Evolutionary conservation across 2,888 invertebrate genomes (phyloP).

Genomic region (Thyatira batis): DNA sequence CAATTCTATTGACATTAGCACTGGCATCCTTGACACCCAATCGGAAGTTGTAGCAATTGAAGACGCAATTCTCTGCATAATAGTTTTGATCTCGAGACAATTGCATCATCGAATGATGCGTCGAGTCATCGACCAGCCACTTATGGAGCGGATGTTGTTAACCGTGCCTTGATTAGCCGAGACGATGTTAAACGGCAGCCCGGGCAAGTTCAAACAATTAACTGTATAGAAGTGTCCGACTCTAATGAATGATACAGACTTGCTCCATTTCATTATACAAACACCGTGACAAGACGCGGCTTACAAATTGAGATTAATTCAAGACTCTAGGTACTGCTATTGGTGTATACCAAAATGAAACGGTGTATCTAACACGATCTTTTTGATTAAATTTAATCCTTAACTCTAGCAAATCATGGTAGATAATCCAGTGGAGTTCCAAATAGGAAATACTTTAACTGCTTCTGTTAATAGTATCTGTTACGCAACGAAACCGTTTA

Average conservation of each 20-base stretch:
- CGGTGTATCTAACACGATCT: conserved; percentile 13
- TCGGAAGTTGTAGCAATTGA: conserved; percentile 72
- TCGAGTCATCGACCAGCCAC: conserved; percentile 77
- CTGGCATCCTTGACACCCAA: conserved; percentile 71
- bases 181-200: conserved; percentile 76
- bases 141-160: conserved; percentile 78
- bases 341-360: conserved; percentile 16
- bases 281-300: conserved; percentile 76
- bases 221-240: conserved; percentile 81
- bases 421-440: neutral
- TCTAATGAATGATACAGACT: conserved; percentile 79
- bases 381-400: conserved; percentile 20
- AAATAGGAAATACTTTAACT: conserved; percentile 24
- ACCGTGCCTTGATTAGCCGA: conserved; percentile 77
- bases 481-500: conserved; percentile 56
- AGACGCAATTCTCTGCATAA: conserved; percentile 55
- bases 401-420: conserved; percentile 17
- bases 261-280: conserved; percentile 77
- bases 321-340: conserved; percentile 49
- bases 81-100: conserved; percentile 54
- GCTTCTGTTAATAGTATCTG: conserved; percentile 35
- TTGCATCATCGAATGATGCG: conserved; percentile 72
- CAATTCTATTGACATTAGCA: conserved; percentile 55
- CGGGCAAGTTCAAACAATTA: conserved; percentile 81
- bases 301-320: conserved; percentile 81